A percentile compares a stretch with the other conserved stretches of the same genome.
Evolutionary conservation across 2,888 invertebrate genomes (phyloP).

Genomic region (Aporophyla lueneburgensis): DNA sequence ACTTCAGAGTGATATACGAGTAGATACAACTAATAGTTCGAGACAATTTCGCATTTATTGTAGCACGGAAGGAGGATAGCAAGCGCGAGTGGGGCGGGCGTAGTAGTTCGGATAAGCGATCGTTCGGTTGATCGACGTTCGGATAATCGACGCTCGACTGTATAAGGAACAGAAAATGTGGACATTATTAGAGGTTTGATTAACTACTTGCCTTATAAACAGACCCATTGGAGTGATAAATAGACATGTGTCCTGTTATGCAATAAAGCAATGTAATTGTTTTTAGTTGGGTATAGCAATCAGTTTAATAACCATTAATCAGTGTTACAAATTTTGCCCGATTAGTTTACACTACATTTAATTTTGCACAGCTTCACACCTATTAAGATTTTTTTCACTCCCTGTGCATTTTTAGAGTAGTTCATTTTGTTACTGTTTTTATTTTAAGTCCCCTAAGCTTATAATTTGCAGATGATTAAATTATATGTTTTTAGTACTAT

Average conservation of each 20-base stretch:
- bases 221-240: neutral
- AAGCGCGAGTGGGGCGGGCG: too few species aligned
- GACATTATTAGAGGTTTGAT: too few species aligned
- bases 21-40: too few species aligned
- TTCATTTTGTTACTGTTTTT: neutral
- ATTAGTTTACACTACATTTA: neutral
- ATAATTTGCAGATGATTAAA: neutral
- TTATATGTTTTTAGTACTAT: neutral
- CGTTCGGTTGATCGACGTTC: too few species aligned
- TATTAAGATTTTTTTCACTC: neutral
- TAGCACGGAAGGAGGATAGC: too few species aligned
- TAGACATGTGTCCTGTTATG: neutral
- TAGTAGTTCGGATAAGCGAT: too few species aligned
- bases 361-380: neutral
- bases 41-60: too few species aligned
- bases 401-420: neutral
- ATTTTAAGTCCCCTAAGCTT: neutral
- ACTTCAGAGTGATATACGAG: too few species aligned
- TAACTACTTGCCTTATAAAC: neutral
- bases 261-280: neutral
- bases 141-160: too few species aligned
- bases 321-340: neutral
- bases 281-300: neutral
- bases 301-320: neutral
- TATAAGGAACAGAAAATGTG: too few species aligned